phyloP scores from a whole-genome alignment of 2,113 vertebrate genomes.

The Polyodon spathula region DNA sequence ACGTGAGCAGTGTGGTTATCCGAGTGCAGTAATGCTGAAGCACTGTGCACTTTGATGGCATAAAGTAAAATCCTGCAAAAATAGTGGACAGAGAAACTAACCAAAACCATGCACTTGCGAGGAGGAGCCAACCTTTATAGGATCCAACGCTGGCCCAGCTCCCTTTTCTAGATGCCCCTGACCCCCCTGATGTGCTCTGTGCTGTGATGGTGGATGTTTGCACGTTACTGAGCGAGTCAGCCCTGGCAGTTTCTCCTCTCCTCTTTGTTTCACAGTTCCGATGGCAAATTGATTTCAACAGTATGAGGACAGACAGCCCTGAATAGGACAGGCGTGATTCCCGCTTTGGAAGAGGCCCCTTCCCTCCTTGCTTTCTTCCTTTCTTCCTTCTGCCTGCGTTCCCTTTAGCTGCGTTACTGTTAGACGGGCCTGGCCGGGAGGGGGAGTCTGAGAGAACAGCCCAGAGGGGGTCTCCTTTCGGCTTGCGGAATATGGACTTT shows the following conservation, averaged over 20 bases:
- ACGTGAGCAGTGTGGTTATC: too few species aligned
- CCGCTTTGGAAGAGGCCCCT: neutral
- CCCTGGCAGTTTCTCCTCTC: conserved; percentile 64
- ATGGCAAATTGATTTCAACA: conserved; percentile 93
- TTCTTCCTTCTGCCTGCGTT: conserved; percentile 36
- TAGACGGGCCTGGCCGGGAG: conserved; percentile 64
- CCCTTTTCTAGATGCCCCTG: too few species aligned
- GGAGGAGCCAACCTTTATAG: too few species aligned
- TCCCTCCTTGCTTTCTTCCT: conserved; percentile 20
- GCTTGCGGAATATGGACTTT: conserved; percentile 40
- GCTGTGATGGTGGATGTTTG: conserved; percentile 42
- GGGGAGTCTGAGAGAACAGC: conserved; percentile 50
- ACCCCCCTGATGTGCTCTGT: neutral
- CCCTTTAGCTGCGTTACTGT: conserved; percentile 52
- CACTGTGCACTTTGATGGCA: too few species aligned
- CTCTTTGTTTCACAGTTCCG: conserved; percentile 83
- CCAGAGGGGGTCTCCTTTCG: conserved; percentile 28
- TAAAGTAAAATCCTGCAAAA: too few species aligned
- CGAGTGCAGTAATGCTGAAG: too few species aligned
- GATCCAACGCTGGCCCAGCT: too few species aligned
- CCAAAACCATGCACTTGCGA: too few species aligned
- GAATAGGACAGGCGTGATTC: conserved; percentile 56
- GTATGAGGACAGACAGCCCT: conserved; percentile 83
- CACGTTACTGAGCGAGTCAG: conserved; percentile 60
- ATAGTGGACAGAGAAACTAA: too few species aligned